A percentile compares a stretch with the other conserved stretches of the same genome.
These are phyloP conservation scores for Scleropages formosus DNA, from an alignment of 2,797 vertebrate species.

Conservation along the genomic window DNA sequence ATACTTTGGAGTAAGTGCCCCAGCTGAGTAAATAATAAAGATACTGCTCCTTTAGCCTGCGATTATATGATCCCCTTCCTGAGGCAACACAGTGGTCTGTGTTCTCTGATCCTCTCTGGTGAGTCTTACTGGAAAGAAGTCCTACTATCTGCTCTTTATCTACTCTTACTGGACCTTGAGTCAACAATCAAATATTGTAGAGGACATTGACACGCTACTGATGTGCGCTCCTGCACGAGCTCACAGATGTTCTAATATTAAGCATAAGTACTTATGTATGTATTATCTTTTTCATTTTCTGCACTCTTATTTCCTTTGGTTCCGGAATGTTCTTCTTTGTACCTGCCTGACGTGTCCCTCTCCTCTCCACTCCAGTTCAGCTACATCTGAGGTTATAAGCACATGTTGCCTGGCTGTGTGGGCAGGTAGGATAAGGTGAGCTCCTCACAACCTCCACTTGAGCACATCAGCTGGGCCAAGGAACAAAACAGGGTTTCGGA, in stretches of 20 bases:
- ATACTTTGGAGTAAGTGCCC: background rate
- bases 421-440: conserved; percentile 16
- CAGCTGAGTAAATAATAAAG: conserved; percentile 1
- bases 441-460: conserved; percentile 16
- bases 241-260: background rate
- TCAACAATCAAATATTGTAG: conserved; percentile 26
- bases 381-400: background rate
- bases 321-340: background rate
- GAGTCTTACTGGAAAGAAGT: conserved; percentile 29
- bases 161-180: conserved; percentile 24
- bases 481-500: background rate
- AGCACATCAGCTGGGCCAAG: conserved; percentile 23
- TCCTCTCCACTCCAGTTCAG: background rate
- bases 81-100: background rate
- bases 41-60: conserved; percentile 16
- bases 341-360: background rate
- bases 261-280: background rate
- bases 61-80: conserved; percentile 8
- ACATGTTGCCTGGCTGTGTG: background rate
- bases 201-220: background rate
- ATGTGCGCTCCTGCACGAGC: background rate
- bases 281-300: background rate
- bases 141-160: conserved; percentile 24
- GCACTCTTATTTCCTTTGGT: background rate
- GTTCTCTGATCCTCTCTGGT: background rate